Percentiles rank a stretch among this genome's conserved stretches.
Conservation (phyloP, 2,797 vertebrate genomes). For the Erethizon dorsatum region DNA sequence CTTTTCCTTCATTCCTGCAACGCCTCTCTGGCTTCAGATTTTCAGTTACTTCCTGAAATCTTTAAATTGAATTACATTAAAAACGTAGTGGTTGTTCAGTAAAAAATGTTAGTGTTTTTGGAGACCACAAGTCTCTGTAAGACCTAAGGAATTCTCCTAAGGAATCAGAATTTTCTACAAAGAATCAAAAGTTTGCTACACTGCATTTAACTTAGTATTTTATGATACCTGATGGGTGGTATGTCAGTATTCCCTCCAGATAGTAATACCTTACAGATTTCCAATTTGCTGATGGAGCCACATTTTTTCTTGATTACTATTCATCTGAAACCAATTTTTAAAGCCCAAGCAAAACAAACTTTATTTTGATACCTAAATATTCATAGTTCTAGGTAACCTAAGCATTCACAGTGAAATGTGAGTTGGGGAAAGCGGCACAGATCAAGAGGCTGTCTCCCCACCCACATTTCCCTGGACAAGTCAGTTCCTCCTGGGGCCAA, state of each 20-base stretch:
- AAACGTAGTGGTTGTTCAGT: constrained; percentile 63
- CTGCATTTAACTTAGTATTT: constrained; percentile 53
- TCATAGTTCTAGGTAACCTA: constrained; percentile 43
- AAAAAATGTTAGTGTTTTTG: constrained; percentile 48
- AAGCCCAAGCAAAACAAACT: constrained; percentile 39
- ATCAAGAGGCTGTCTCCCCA: constrained; percentile 9
- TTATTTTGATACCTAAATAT: constrained; percentile 15
- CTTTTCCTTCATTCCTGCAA: constrained; percentile 54
- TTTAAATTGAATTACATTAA: constrained; percentile 67
- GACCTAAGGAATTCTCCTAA: constrained; percentile 62
- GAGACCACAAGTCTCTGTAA: constrained; percentile 42
- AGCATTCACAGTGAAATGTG: neutral
- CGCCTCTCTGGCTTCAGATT: constrained; percentile 10
- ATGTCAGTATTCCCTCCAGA: constrained; percentile 12
- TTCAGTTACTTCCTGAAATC: constrained; percentile 63
- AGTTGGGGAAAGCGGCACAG: neutral
- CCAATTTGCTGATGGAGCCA: neutral
- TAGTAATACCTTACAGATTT: constrained; percentile 15
- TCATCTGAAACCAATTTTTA: constrained; percentile 66
- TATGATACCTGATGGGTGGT: constrained; percentile 12
- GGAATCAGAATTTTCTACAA: constrained; percentile 69
- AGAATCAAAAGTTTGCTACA: constrained; percentile 9
- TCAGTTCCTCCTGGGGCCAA: neutral
- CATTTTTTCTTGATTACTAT: neutral
- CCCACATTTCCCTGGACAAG: neutral